Percentiles rank a stretch among this genome's conserved stretches.
Conservation (phyloP, 2,888 invertebrate species). For the Scaptomyza cyrtandrae region DNA sequence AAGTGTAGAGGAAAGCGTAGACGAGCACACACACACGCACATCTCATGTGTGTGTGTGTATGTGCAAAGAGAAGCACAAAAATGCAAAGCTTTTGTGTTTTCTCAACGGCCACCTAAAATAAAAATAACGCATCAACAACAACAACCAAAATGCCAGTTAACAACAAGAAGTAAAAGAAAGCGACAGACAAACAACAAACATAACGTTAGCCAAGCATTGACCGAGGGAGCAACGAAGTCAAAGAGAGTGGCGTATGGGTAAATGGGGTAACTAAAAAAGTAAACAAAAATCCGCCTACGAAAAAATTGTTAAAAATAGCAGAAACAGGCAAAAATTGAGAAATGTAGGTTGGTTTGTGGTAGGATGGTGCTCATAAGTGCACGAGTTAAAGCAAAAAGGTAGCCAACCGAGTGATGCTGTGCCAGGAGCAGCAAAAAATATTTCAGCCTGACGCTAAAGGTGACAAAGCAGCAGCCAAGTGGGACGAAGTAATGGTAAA, state of each 20-base stretch:
- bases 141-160: slow-evolving; percentile 35
- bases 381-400: slow-evolving; percentile 1
- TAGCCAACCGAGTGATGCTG: background rate
- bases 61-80: slow-evolving; percentile 32
- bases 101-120: slow-evolving; percentile 73
- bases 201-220: slow-evolving; percentile 44
- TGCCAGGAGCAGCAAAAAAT: slow-evolving; percentile 2
- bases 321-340: slow-evolving; percentile 20
- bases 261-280: slow-evolving; percentile 46
- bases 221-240: slow-evolving; percentile 10
- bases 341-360: background rate
- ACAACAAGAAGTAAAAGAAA: slow-evolving; percentile 65
- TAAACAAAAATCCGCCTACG: slow-evolving; percentile 44
- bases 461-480: slow-evolving; percentile 44
- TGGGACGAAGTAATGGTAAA: background rate
- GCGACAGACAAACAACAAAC: slow-evolving; percentile 68
- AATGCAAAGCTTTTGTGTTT: slow-evolving; percentile 75
- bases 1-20: slow-evolving; percentile 71
- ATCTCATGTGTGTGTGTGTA: slow-evolving; percentile 18
- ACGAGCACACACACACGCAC: slow-evolving; percentile 25
- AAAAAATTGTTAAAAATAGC: slow-evolving; percentile 67
- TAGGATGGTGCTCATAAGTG: slow-evolving; percentile 1
- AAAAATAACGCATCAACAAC: slow-evolving; percentile 61
- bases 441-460: slow-evolving; percentile 26
- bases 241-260: background rate